Percentiles rank a stretch among this genome's conserved stretches.
Conservation (phyloP, 2,888 invertebrate genomes). For the Hipparchia semele region DNA sequence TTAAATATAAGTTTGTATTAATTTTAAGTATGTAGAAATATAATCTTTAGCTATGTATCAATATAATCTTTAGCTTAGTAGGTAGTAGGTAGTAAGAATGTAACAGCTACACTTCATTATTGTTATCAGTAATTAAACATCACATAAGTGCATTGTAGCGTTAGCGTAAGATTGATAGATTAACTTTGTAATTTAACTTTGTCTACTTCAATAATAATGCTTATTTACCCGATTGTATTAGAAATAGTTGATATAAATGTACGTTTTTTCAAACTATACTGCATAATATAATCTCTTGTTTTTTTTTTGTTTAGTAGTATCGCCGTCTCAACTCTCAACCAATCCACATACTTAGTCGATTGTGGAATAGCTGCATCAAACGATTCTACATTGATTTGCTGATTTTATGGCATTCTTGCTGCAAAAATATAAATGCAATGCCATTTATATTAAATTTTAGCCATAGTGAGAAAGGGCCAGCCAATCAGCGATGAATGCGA, state of each 20-base stretch:
- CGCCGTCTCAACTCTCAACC: neutral
- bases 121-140: constrained; percentile 22
- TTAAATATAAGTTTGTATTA: too few species aligned
- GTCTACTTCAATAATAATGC: constrained; percentile 13
- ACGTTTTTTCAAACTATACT: constrained; percentile 2
- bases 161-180: constrained; percentile 30
- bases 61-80: too few species aligned
- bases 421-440: too few species aligned
- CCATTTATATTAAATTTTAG: too few species aligned
- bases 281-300: neutral
- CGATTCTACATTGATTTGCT: too few species aligned
- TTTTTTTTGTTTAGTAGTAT: neutral
- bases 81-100: neutral
- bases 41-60: too few species aligned
- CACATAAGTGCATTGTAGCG: constrained; percentile 4
- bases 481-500: too few species aligned
- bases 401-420: too few species aligned
- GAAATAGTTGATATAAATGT: constrained; percentile 32
- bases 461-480: too few species aligned
- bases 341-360: too few species aligned
- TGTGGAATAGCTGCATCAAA: too few species aligned
- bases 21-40: too few species aligned
- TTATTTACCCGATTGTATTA: constrained; percentile 31
- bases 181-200: neutral
- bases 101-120: neutral